Evolutionary conservation across 2,888 invertebrate genomes (phyloP).

Genomic region (Apocheima hispidaria): DNA sequence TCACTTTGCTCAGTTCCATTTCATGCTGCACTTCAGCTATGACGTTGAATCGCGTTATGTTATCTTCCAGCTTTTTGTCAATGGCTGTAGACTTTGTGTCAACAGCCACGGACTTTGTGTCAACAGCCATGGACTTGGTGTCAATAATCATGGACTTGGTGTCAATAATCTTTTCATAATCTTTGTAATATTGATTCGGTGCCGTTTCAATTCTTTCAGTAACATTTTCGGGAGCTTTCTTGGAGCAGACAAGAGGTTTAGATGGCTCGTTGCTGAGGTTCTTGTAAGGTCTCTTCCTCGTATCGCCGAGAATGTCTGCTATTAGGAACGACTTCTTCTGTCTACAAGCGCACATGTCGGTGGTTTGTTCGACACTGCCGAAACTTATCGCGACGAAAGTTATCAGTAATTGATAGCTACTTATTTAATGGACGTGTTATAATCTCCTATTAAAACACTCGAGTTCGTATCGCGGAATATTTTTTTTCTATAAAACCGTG

Average conservation of each 20-base stretch:
- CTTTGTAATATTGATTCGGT: conserved; percentile 26
- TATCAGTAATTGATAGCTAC: conserved; percentile 83
- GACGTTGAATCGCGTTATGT: conserved; percentile 54
- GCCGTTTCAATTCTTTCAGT: conserved; percentile 1
- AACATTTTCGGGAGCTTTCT: conserved; percentile 26
- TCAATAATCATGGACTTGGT: not conserved
- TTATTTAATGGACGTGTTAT: conserved; percentile 78
- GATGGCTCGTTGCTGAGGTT: conserved; percentile 65
- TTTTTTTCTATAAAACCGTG: conserved; percentile 33
- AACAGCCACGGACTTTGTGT: not conserved
- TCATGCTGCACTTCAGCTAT: conserved; percentile 62
- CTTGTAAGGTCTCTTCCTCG: conserved; percentile 64
- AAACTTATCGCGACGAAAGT: conserved; percentile 71
- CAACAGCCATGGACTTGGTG: not conserved
- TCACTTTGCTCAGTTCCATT: conserved; percentile 57
- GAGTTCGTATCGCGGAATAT: conserved; percentile 28
- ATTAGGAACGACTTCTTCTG: conserved; percentile 78
- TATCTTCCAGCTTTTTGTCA: conserved; percentile 39
- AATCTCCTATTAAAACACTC: conserved; percentile 61
- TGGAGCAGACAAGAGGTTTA: conserved; percentile 58
- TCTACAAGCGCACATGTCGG: conserved; percentile 79
- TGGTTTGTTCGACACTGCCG: conserved; percentile 69
- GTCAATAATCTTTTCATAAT: conserved; percentile 17
- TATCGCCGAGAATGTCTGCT: conserved; percentile 74
- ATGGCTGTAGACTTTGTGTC: not conserved